A percentile compares a stretch with the other conserved stretches of the same genome.
These are phyloP conservation scores for Chionomys nivalis DNA, from an alignment of 2,113 vertebrate species.

Conservation along the genomic window DNA sequence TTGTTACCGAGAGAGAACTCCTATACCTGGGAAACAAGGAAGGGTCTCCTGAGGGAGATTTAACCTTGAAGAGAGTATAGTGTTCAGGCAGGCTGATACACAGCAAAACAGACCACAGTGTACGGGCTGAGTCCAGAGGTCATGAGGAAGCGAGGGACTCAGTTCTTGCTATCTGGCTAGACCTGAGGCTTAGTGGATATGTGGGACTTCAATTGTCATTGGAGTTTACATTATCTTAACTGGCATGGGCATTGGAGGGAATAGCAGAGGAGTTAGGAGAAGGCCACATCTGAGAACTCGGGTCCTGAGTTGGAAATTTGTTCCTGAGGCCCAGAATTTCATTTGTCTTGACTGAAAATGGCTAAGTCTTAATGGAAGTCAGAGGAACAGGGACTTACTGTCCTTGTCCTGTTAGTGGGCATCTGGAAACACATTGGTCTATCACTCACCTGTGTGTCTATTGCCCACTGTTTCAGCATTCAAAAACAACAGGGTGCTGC, in stretches of 20 bases:
- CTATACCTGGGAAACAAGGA: not conserved
- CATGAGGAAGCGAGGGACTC: not conserved
- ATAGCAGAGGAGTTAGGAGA: not conserved
- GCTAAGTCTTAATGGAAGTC: not conserved
- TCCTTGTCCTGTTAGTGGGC: too few relatives aligned
- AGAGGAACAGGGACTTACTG: accelerated
- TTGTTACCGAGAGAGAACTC: not conserved
- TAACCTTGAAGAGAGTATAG: not conserved
- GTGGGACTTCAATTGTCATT: too few relatives aligned
- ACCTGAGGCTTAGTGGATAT: not conserved
- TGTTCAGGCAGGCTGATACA: not conserved
- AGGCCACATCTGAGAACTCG: not conserved
- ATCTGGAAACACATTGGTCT: accelerated
- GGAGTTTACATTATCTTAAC: not conserved
- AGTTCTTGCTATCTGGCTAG: not conserved
- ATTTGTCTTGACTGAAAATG: not conserved
- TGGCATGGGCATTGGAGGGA: not conserved
- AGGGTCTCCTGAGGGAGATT: not conserved
- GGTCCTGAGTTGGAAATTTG: not conserved
- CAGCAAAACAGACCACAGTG: not conserved
- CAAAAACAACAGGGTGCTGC: not conserved
- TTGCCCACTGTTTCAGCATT: accelerated
- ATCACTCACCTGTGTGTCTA: not conserved
- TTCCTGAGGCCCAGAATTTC: not conserved
- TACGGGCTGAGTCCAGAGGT: accelerated